Evolutionary conservation across 1,140 invertebrate genomes (phyloP).

Genomic region (Drosophila fuyamai): DNA sequence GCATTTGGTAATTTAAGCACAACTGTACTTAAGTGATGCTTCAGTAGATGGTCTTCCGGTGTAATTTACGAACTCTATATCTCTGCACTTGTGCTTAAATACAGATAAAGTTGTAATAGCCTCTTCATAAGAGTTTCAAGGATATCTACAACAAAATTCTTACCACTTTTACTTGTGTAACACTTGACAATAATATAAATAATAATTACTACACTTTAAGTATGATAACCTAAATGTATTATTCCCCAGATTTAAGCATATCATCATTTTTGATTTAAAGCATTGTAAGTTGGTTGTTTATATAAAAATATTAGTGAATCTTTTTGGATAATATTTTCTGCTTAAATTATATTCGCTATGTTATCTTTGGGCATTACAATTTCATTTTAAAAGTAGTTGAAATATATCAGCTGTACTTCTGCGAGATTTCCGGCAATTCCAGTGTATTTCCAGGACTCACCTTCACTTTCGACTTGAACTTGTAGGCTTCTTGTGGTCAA

Average conservation of each 20-base stretch:
- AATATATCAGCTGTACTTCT: background rate
- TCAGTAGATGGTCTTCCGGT: background rate
- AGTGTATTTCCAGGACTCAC: background rate
- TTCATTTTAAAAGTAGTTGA: background rate
- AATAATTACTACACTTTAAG: too few relatives aligned
- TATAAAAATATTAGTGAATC: too few relatives aligned
- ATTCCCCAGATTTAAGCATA: too few relatives aligned
- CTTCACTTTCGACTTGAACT: conserved; percentile 4
- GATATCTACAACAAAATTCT: too few relatives aligned
- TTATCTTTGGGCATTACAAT: background rate
- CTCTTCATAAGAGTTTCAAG: background rate
- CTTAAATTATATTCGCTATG: background rate
- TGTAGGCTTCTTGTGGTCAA: conserved; percentile 11
- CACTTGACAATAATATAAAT: too few relatives aligned
- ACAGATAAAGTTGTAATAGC: background rate
- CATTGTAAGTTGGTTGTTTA: background rate
- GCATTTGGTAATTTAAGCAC: conserved; percentile 9
- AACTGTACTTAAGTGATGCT: conserved; percentile 27
- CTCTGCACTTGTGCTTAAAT: background rate
- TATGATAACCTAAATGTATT: too few relatives aligned
- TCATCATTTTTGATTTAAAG: too few relatives aligned
- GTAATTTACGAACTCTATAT: background rate
- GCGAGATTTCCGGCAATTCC: too few relatives aligned
- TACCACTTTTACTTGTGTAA: too few relatives aligned
- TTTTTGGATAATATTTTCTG: background rate